A percentile compares a stretch with the other conserved stretches of the same genome.
Evolutionary conservation across 2,888 invertebrate species (phyloP).

Genomic region (Strigamia crassipes): DNA sequence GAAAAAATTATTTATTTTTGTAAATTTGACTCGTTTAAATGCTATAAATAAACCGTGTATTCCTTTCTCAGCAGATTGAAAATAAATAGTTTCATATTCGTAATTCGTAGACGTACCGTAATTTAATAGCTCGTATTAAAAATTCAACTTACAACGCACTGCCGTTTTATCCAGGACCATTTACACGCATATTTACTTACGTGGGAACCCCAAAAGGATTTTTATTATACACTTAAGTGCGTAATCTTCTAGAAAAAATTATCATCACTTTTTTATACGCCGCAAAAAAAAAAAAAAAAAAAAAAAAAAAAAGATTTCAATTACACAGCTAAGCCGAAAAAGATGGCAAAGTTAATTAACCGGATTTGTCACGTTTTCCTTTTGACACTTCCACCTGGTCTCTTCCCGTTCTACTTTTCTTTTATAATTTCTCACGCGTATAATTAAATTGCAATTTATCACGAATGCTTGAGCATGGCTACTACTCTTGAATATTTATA

Average conservation of each 20-base stretch:
- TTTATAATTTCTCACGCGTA: conserved; percentile 33
- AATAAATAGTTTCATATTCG: too few species aligned
- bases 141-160: too few species aligned
- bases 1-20: too few species aligned
- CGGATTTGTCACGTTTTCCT: conserved; percentile 22
- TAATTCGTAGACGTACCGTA: too few species aligned
- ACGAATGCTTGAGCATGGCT: conserved; percentile 11
- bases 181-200: not conserved
- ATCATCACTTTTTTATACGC: not conserved
- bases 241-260: not conserved
- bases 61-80: too few species aligned
- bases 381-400: conserved; percentile 33
- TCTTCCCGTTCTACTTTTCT: conserved; percentile 34
- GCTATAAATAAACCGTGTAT: too few species aligned
- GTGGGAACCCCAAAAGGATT: not conserved
- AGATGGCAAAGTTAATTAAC: conserved; percentile 38
- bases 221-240: not conserved
- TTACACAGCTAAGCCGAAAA: conserved; percentile 17
- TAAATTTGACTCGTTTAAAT: too few species aligned
- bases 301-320: not conserved
- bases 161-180: not conserved
- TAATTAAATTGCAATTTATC: conserved; percentile 40
- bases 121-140: too few species aligned
- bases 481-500: conserved; percentile 40
- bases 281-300: not conserved